Conservation (phyloP, 2,888 invertebrate species). For the Drosophila monieri region DNA sequence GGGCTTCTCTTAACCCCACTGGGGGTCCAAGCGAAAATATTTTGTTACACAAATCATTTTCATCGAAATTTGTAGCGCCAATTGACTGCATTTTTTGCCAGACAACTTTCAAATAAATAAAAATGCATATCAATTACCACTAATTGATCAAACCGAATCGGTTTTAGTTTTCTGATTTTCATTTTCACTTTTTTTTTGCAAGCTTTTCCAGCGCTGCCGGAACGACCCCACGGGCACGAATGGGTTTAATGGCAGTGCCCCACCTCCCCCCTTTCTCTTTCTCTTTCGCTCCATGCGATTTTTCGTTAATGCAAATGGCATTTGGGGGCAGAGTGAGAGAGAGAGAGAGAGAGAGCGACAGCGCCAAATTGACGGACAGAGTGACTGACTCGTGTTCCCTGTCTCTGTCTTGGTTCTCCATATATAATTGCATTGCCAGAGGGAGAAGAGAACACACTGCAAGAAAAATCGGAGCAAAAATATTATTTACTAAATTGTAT, state of each 20-base stretch:
- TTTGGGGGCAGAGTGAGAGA: slow-evolving; percentile 42
- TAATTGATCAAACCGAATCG: neutral
- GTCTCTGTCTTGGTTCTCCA: neutral
- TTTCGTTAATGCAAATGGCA: slow-evolving; percentile 55
- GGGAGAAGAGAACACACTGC: neutral
- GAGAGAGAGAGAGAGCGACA: slow-evolving; percentile 7
- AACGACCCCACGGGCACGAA: slow-evolving; percentile 58
- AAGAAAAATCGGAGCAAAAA: neutral
- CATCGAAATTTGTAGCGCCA: neutral
- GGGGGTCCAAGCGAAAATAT: neutral
- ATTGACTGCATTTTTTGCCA: neutral
- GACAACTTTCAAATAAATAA: neutral
- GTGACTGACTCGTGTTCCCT: slow-evolving; percentile 6
- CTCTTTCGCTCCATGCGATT: slow-evolving; percentile 16
- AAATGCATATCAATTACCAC: neutral
- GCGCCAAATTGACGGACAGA: slow-evolving; percentile 12
- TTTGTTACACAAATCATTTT: neutral
- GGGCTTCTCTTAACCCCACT: slow-evolving; percentile 55
- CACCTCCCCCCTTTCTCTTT: slow-evolving; percentile 5
- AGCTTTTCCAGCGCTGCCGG: slow-evolving; percentile 30
- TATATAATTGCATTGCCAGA: slow-evolving; percentile 25
- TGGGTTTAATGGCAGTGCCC: slow-evolving; percentile 63
- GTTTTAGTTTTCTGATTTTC: slow-evolving; percentile 10
- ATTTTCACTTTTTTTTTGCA: slow-evolving; percentile 3
- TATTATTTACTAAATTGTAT: neutral